Percentiles rank a stretch among this genome's conserved stretches.
Evolutionary conservation across 2,113 vertebrate species (phyloP).

Genomic region (Daubentonia madagascariensis): DNA sequence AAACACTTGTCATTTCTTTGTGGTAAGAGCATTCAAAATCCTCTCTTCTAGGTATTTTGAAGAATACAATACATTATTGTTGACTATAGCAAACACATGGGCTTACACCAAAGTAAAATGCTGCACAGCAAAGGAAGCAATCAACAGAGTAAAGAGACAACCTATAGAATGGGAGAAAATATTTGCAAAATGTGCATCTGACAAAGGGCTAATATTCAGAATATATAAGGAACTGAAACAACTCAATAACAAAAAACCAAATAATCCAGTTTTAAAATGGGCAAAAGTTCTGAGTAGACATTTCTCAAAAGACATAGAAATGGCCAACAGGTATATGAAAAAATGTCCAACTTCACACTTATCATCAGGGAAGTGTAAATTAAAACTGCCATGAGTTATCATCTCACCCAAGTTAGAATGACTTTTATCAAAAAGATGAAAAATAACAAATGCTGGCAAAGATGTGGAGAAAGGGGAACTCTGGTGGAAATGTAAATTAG

Average conservation of each 20-base stretch:
- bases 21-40: background rate
- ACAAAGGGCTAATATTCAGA: background rate
- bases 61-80: background rate
- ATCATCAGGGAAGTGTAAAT: background rate
- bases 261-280: background rate
- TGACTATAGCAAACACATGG: background rate
- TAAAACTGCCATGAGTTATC: background rate
- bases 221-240: background rate
- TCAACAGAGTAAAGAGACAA: background rate
- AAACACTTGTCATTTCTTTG: background rate
- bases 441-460: background rate
- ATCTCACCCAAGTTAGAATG: background rate
- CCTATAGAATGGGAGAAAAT: background rate
- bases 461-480: background rate
- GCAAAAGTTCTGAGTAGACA: background rate
- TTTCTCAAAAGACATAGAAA: background rate
- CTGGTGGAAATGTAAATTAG: background rate
- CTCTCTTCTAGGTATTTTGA: background rate
- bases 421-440: background rate
- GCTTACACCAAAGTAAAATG: background rate
- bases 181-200: background rate
- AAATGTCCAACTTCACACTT: background rate
- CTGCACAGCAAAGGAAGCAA: background rate
- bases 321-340: background rate
- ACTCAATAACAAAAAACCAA: background rate